Percentiles rank a stretch among this genome's conserved stretches.
Evolutionary conservation across 1,140 invertebrate species (phyloP).

Genomic region (Scylla paramamosain): DNA sequence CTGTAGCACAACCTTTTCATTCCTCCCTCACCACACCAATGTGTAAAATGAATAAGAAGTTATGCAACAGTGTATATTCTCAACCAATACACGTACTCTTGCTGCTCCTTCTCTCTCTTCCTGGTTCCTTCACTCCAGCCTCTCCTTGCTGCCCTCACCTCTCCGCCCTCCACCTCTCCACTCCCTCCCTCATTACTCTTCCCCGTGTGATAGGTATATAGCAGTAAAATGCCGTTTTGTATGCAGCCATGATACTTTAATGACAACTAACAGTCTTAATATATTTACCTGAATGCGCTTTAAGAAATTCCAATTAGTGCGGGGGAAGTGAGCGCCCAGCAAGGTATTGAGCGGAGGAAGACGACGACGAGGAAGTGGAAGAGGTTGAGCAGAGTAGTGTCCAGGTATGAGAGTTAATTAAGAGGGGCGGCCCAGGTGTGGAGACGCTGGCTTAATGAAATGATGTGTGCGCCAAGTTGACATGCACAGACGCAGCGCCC

Average conservation of each 20-base stretch:
- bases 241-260: background rate
- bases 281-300: background rate
- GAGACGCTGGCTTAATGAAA: background rate
- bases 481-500: background rate
- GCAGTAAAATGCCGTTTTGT: background rate
- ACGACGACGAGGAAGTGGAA: background rate
- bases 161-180: background rate
- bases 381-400: background rate
- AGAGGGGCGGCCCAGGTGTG: background rate
- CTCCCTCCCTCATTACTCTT: conserved; percentile 6
- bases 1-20: background rate
- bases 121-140: too few species aligned
- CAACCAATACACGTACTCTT: background rate
- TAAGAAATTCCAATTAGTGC: conserved; percentile 24
- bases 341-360: background rate
- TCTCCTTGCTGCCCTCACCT: too few species aligned
- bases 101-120: background rate
- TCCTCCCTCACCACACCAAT: background rate
- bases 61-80: background rate
- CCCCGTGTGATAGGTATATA: background rate
- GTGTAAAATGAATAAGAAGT: background rate
- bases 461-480: background rate
- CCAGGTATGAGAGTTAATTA: background rate
- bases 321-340: background rate
- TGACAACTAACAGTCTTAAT: background rate